A percentile compares a stretch with the other conserved stretches of the same genome.
phyloP scores from a whole-genome alignment of 2,113 vertebrate genomes.

The Ivindomyrus marchei region DNA sequence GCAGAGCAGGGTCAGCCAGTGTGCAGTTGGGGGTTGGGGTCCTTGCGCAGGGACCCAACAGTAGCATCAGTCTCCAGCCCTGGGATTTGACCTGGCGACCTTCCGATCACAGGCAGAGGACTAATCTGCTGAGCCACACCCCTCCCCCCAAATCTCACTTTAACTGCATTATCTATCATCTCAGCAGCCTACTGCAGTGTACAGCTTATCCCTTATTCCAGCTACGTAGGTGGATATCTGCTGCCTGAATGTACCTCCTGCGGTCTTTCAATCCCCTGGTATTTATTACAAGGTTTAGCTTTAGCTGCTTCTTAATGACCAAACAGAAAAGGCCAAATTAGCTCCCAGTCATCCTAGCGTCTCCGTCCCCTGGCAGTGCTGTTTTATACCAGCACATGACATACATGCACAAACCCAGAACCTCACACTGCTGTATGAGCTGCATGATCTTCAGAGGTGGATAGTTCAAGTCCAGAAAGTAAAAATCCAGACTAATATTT shows the following conservation, averaged over 20 bases:
- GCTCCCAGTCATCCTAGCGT: not conserved
- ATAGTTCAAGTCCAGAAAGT: not conserved
- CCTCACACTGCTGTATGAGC: not conserved
- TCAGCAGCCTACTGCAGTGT: not conserved
- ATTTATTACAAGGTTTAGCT: not conserved
- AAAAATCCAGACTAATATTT: not conserved
- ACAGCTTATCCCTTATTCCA: not conserved
- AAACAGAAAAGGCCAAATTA: not conserved
- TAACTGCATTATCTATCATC: not conserved
- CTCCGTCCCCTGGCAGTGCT: not conserved
- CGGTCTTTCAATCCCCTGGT: not conserved
- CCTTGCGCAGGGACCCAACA: not conserved
- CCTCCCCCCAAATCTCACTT: not conserved
- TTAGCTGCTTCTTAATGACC: not conserved
- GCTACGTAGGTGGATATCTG: not conserved
- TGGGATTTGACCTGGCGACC: not conserved
- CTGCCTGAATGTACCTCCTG: not conserved
- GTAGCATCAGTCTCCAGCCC: not conserved
- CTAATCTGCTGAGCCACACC: not conserved
- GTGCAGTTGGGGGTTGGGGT: not conserved
- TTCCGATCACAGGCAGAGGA: not conserved
- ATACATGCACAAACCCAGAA: not conserved
- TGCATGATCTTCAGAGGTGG: not conserved
- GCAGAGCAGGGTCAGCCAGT: not conserved
- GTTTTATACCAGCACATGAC: not conserved